A percentile compares a stretch with the other conserved stretches of the same genome.
Conservation (phyloP, 2,888 invertebrate genomes). For the Drosophila paramelanica region DNA sequence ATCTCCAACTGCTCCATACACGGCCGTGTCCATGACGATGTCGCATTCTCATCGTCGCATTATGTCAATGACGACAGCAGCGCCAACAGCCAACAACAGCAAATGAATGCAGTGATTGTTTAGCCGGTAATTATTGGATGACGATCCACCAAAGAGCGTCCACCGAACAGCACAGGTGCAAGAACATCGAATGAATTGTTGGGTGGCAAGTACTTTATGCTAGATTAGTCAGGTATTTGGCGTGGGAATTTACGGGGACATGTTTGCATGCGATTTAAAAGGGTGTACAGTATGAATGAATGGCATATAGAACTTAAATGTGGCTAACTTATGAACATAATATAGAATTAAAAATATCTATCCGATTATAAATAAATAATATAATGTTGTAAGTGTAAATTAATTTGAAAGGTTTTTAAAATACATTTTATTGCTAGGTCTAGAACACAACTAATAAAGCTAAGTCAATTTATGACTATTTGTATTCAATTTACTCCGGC, state of each 20-base stretch:
- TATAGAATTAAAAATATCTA: background rate
- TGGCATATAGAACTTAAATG: background rate
- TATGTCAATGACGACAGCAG: constrained; percentile 77
- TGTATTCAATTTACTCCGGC: no score
- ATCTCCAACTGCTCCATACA: constrained; percentile 34
- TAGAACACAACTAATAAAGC: no score
- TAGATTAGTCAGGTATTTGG: constrained; percentile 23
- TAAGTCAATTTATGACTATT: no score
- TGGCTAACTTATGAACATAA: no score
- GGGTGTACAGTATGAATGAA: background rate
- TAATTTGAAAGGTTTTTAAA: no score
- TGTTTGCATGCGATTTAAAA: constrained; percentile 7
- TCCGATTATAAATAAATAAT: no score
- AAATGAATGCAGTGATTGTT: constrained; percentile 70
- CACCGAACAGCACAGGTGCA: constrained; percentile 6
- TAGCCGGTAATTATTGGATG: constrained; percentile 52
- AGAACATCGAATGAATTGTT: background rate
- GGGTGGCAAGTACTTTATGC: constrained; percentile 12
- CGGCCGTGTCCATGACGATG: constrained; percentile 59
- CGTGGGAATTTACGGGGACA: constrained; percentile 34
- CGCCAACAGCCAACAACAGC: constrained; percentile 27
- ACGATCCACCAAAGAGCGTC: constrained; percentile 14
- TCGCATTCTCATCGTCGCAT: constrained; percentile 65
- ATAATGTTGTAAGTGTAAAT: no score
- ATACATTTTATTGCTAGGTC: no score